Conservation (phyloP, 2,797 vertebrate species). For the Amniataba percoides region DNA sequence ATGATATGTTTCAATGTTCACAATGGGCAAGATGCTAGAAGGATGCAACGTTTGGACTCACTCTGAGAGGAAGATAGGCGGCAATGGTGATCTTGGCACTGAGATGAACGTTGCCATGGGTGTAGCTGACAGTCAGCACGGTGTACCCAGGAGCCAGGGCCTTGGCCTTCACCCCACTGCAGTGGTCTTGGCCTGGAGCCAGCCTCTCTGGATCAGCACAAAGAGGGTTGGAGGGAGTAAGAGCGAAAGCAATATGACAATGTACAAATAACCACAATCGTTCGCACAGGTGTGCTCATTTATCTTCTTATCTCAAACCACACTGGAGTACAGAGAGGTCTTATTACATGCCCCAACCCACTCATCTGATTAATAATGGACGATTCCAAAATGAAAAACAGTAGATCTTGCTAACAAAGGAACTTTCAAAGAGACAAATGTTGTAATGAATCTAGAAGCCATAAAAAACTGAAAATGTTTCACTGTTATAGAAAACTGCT, state of each 20-base stretch:
- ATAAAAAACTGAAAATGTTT: conserved; percentile 17
- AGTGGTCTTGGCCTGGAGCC: conserved; percentile 80
- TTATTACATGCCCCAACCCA: conserved; percentile 16
- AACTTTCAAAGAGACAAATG: conserved; percentile 45
- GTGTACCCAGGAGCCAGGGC: conserved; percentile 89
- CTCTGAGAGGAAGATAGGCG: conserved; percentile 90
- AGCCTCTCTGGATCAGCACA: conserved; percentile 74
- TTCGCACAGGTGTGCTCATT: conserved; percentile 32
- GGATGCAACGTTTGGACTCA: conserved; percentile 76
- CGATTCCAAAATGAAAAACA: conserved; percentile 39
- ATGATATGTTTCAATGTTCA: neutral
- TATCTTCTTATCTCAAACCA: conserved; percentile 20
- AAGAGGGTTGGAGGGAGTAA: conserved; percentile 20
- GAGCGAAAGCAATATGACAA: conserved; percentile 21
- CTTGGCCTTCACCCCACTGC: conserved; percentile 87
- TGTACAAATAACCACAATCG: conserved; percentile 17
- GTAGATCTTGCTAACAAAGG: conserved; percentile 25
- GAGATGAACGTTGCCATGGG: conserved; percentile 88
- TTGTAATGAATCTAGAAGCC: conserved; percentile 23
- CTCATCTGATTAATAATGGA: conserved; percentile 37
- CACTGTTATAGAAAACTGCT: neutral
- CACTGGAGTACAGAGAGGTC: conserved; percentile 9
- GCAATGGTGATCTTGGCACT: conserved; percentile 92
- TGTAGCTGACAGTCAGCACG: conserved; percentile 85
- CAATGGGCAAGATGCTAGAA: neutral